Evolutionary conservation across 1,140 invertebrate species (phyloP).

Genomic region (Coenobita brevimanus): DNA sequence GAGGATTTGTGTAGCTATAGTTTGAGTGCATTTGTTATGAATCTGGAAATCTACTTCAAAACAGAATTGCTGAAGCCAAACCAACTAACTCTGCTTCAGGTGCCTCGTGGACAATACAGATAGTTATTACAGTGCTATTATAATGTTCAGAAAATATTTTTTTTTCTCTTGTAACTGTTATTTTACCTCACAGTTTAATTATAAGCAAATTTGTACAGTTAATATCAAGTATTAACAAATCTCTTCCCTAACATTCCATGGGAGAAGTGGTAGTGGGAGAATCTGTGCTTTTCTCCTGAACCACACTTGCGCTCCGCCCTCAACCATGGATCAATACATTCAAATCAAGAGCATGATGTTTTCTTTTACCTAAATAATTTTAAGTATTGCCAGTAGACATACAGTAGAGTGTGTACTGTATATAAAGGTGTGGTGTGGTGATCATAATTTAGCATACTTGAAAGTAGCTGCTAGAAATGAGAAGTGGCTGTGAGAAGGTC

Average conservation of each 20-base stretch:
- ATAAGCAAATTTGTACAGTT: slow-evolving; percentile 42
- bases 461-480: too few relatives aligned
- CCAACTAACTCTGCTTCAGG: slow-evolving; percentile 26
- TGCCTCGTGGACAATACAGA: slow-evolving; percentile 19
- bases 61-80: background rate
- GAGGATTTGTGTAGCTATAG: too few relatives aligned
- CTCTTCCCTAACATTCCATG: slow-evolving; percentile 41
- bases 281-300: background rate
- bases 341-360: background rate
- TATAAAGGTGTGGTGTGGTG: background rate
- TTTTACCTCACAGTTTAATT: slow-evolving; percentile 38
- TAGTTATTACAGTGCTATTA: slow-evolving; percentile 11
- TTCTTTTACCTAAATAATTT: background rate
- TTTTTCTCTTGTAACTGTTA: slow-evolving; percentile 38
- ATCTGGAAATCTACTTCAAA: background rate
- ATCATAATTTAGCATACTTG: too few relatives aligned
- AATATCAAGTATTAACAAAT: slow-evolving; percentile 37
- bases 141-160: slow-evolving; percentile 14
- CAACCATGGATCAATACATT: slow-evolving; percentile 11
- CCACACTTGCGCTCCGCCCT: background rate
- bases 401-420: background rate
- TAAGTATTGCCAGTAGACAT: background rate
- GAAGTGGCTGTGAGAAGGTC: too few relatives aligned
- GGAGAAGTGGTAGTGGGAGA: slow-evolving; percentile 24
- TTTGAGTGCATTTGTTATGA: too few relatives aligned